phyloP scores from a whole-genome alignment of 53 echinoderm and acorn worm species.

The Mesocentrotus franciscanus region DNA sequence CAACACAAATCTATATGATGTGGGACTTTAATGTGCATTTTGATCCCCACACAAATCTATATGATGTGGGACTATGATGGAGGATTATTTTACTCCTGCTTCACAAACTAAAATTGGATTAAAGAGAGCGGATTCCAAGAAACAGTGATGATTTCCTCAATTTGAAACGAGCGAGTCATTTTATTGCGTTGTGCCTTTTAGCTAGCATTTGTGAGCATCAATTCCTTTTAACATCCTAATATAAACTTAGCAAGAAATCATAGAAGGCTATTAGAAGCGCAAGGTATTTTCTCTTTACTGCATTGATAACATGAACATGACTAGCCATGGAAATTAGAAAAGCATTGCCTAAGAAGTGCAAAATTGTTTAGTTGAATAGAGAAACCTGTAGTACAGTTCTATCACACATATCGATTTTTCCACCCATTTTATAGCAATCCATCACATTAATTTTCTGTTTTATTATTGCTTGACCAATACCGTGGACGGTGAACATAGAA shows the following conservation, averaged over 20 bases:
- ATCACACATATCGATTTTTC: neutral
- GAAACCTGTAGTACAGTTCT: neutral
- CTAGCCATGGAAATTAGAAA: neutral
- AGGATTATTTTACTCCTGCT: neutral
- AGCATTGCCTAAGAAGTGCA: neutral
- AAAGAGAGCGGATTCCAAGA: neutral
- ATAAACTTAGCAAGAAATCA: neutral
- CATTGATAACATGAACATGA: neutral
- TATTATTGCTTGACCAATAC: constrained; percentile 47
- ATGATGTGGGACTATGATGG: neutral
- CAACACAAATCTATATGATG: neutral
- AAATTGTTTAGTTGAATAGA: neutral
- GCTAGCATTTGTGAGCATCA: neutral
- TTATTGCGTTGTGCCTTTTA: neutral
- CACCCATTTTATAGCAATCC: neutral
- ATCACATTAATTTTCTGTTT: constrained; percentile 6
- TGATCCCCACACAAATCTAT: neutral
- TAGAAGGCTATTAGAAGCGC: no score
- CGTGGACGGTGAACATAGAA: constrained; percentile 27
- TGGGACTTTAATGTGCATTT: neutral
- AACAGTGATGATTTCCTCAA: neutral
- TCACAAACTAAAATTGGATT: neutral
- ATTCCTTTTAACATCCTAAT: neutral
- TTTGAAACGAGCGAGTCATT: neutral
- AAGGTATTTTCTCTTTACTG: neutral